Percentiles rank a stretch among this genome's conserved stretches.
Conservation (phyloP, 2,797 vertebrate genomes). For the Halcyon chelicuti region DNA sequence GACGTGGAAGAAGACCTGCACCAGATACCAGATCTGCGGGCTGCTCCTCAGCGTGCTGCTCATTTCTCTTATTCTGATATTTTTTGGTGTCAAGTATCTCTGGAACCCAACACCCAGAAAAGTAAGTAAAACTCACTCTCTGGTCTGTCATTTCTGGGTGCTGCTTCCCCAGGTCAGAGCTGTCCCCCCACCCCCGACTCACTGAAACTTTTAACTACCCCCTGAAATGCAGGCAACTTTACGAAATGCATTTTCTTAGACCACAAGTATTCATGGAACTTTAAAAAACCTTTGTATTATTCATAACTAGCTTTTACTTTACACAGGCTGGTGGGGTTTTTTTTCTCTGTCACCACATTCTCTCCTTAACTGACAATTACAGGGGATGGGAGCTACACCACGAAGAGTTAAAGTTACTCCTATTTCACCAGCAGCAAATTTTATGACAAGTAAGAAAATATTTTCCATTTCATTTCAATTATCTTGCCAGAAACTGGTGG, state of each 20-base stretch:
- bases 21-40: conserved; percentile 83
- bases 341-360: conserved; percentile 28
- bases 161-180: background rate
- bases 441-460: conserved; percentile 74
- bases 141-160: background rate
- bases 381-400: conserved; percentile 25
- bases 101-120: conserved; percentile 86
- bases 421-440: conserved; percentile 57
- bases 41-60: conserved; percentile 82
- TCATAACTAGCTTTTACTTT: conserved; percentile 32
- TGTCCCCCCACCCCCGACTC: background rate
- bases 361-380: conserved; percentile 53
- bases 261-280: background rate
- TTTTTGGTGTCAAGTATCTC: conserved; percentile 87
- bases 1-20: conserved; percentile 77
- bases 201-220: background rate
- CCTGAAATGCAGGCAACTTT: background rate
- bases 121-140: conserved; percentile 79
- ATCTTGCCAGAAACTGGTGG: conserved; percentile 75
- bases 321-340: background rate
- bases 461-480: conserved; percentile 81
- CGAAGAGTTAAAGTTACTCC: conserved; percentile 68
- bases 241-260: background rate
- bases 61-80: conserved; percentile 82
- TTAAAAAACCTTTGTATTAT: conserved; percentile 20